Evolutionary conservation across 2,113 vertebrate species (phyloP), one percentile per base, ranked within the genome.

Genomic region (Scomber colias): DNA sequence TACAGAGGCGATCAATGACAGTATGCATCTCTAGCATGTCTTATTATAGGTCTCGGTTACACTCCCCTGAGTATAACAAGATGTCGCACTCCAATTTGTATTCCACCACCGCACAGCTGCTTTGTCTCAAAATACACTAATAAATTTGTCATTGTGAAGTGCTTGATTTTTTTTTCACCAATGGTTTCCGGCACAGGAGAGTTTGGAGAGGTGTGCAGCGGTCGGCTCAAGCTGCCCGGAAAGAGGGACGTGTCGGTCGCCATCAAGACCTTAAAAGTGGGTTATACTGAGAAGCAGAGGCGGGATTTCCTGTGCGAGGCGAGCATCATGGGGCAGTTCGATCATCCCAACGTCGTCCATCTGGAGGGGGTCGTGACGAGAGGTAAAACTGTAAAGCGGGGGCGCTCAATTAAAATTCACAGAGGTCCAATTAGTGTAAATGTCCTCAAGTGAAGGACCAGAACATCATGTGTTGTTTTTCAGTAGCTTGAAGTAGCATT

Each of bases 311-410:
- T 99, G 27, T 99, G 98, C 66, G 98, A 99, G 93, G 98, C 98
- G 54, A 99, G 97, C 95, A 99, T 99, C 81, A 99, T 99, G 98
- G 98, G 98, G 0, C 98, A 99, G 86, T 99, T 99, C 72, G 97
- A 99, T 91, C 98, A 99, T 81, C 98, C 98, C 30, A 99, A 99
- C 0, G 97, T 99, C 30, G 97, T 99, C 77, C 98, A 99, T 77
- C 95, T 99, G 79, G 98, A 99, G 92, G 98, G 98, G 17, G 97
- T 99, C 0, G 98, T 99, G 76, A 99, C 98, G 13, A 96, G 98
- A 95, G 98, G 98, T 99, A 94, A 93, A 27, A 27, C 24, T 27
- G 1, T 1, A 27, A 27, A 27, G 24, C 24, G 24, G 24, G 24
- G 24, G 24, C 3, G 1, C 21, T 21, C 21, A 1, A 21, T 27